These are phyloP conservation scores for Seira sanloemensis DNA, from an alignment of 2,888 invertebrate species.

Conservation along the genomic window DNA sequence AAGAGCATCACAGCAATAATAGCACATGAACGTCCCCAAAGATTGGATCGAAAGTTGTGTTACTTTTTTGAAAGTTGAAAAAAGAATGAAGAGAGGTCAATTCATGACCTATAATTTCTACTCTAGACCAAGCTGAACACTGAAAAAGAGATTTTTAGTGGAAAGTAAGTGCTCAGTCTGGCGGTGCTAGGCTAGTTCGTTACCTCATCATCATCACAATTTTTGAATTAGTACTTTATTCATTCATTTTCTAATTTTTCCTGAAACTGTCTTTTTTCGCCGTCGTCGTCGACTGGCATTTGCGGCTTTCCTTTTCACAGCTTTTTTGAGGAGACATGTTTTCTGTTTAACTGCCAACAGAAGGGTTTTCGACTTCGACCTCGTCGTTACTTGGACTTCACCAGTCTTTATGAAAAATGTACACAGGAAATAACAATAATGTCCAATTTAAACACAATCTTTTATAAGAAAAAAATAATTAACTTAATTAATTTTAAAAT, in stretches of 20 bases:
- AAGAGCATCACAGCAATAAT: too few species aligned
- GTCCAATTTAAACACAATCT: slow-evolving; percentile 13
- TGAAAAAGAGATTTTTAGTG: too few species aligned
- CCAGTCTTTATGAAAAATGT: slow-evolving; percentile 4
- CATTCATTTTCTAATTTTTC: not conserved
- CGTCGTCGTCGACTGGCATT: slow-evolving; percentile 49
- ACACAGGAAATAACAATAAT: not conserved
- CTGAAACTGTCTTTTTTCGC: slow-evolving; percentile 4
- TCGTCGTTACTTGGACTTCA: slow-evolving; percentile 22
- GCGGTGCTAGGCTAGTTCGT: too few species aligned
- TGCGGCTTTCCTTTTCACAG: slow-evolving; percentile 57
- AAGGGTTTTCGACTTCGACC: slow-evolving; percentile 59
- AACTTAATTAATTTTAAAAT: not conserved
- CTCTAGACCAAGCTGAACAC: too few species aligned
- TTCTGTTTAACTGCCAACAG: slow-evolving; percentile 61
- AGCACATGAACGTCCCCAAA: too few species aligned
- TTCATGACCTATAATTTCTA: too few species aligned
- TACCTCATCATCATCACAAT: not conserved
- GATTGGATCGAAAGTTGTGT: too few species aligned
- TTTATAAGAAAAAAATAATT: not conserved
- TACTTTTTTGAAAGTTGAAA: too few species aligned
- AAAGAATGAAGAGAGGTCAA: too few species aligned
- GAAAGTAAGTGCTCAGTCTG: too few species aligned
- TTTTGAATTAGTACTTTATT: too few species aligned
- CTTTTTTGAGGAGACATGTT: slow-evolving; percentile 55